Percentiles rank a stretch among this genome's conserved stretches.
phyloP scores from a whole-genome alignment of 2,888 invertebrate genomes.

The Kryphioiulus occultus region DNA sequence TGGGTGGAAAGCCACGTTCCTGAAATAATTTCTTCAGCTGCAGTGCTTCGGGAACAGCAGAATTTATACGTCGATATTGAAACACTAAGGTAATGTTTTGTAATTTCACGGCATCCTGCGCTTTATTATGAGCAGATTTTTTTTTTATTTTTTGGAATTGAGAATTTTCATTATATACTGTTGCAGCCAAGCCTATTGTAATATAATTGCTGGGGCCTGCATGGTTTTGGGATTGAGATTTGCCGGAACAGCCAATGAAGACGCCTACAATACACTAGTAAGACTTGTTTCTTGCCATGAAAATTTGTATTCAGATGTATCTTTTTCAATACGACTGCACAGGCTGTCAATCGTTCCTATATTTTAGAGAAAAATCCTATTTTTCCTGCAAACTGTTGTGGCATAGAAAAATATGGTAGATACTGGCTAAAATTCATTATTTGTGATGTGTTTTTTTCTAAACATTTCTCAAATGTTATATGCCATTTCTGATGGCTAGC shows the following conservation, averaged over 20 bases:
- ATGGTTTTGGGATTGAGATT: constrained; percentile 91
- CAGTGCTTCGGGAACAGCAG: constrained; percentile 70
- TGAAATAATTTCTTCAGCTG: constrained; percentile 75
- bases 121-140: background rate
- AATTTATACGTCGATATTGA: constrained; percentile 77
- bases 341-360: no score
- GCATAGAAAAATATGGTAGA: no score
- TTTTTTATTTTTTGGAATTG: background rate
- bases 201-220: constrained; percentile 93
- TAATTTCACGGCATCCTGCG: background rate
- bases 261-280: constrained; percentile 79
- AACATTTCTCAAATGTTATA: no score
- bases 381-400: no score
- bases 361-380: no score
- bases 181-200: constrained; percentile 92
- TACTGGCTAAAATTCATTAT: no score
- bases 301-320: no score
- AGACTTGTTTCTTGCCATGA: background rate
- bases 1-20: constrained; percentile 89
- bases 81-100: constrained; percentile 70
- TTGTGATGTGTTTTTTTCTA: no score
- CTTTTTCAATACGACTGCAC: no score
- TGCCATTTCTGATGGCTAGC: no score
- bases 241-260: constrained; percentile 87
- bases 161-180: constrained; percentile 13